Evolutionary conservation across 1,140 invertebrate species (phyloP).

Genomic region (Ceratosolen fusciceps): DNA sequence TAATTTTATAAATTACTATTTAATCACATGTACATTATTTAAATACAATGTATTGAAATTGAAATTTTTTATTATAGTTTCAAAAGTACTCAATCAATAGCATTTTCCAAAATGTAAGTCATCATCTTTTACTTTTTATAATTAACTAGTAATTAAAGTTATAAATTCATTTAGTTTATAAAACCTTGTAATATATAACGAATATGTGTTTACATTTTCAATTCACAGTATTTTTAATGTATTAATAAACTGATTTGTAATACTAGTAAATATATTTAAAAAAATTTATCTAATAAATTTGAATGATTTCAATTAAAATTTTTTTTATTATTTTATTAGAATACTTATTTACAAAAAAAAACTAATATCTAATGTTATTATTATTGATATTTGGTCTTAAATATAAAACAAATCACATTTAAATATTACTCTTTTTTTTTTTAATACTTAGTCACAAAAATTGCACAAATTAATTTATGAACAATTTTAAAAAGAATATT

Average conservation of each 20-base stretch:
- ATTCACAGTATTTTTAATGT: slow-evolving; percentile 9
- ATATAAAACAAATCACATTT: too few species aligned
- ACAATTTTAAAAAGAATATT: not conserved
- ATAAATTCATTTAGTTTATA: slow-evolving; percentile 32
- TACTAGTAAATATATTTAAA: not conserved
- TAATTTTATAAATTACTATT: not conserved
- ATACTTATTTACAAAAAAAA: not conserved
- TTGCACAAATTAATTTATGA: not conserved
- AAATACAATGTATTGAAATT: slow-evolving; percentile 32
- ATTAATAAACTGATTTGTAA: not conserved
- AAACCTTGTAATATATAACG: slow-evolving; percentile 22
- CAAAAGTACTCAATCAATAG: slow-evolving; percentile 50
- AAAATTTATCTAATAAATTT: not conserved
- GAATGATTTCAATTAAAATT: not conserved
- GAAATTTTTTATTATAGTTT: slow-evolving; percentile 50
- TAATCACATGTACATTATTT: not conserved
- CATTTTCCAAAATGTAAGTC: slow-evolving; percentile 50
- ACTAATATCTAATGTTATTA: not conserved
- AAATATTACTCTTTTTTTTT: not conserved
- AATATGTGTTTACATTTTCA: slow-evolving; percentile 45
- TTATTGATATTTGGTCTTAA: not conserved
- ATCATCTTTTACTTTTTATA: slow-evolving; percentile 40
- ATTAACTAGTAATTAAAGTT: slow-evolving; percentile 38
- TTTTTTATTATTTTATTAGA: too few species aligned
- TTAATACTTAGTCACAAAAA: not conserved